These are phyloP conservation scores for Polyergus mexicanus DNA, from an alignment of 1,140 invertebrate species.

Conservation along the genomic window DNA sequence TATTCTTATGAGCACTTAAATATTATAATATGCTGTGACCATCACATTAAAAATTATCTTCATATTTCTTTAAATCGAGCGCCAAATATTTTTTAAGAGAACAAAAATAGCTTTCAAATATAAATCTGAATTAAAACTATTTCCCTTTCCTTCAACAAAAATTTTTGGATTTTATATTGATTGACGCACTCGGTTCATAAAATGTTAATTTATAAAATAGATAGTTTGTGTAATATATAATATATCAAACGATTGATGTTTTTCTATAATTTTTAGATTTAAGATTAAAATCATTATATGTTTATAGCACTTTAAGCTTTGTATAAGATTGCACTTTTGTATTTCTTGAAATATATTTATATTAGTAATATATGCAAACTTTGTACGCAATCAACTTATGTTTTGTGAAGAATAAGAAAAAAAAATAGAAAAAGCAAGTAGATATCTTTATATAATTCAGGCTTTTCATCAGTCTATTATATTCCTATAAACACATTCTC, in stretches of 20 bases:
- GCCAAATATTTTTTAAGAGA: neutral
- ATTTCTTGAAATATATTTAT: conserved; percentile 8
- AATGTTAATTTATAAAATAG: neutral
- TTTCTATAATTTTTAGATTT: conserved; percentile 14
- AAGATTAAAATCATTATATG: neutral
- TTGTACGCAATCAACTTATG: conserved; percentile 29
- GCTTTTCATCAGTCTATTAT: neutral
- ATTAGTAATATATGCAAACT: conserved; percentile 41
- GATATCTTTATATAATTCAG: conserved; percentile 29
- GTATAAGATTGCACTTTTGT: conserved; percentile 29
- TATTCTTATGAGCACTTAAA: conserved; percentile 29
- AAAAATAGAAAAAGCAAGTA: neutral
- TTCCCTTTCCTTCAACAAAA: neutral
- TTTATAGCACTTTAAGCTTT: neutral
- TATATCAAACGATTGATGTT: neutral
- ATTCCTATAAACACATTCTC: neutral
- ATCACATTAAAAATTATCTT: neutral
- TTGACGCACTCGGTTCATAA: conserved; percentile 6
- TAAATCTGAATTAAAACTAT: conserved; percentile 4
- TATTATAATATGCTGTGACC: conserved; percentile 5
- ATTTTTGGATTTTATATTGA: neutral
- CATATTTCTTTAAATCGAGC: conserved; percentile 27
- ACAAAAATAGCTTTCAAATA: neutral
- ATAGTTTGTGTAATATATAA: neutral
- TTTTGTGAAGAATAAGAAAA: neutral